phyloP scores from a whole-genome alignment of 2,113 vertebrate species.

The Cygnus buccinator region DNA sequence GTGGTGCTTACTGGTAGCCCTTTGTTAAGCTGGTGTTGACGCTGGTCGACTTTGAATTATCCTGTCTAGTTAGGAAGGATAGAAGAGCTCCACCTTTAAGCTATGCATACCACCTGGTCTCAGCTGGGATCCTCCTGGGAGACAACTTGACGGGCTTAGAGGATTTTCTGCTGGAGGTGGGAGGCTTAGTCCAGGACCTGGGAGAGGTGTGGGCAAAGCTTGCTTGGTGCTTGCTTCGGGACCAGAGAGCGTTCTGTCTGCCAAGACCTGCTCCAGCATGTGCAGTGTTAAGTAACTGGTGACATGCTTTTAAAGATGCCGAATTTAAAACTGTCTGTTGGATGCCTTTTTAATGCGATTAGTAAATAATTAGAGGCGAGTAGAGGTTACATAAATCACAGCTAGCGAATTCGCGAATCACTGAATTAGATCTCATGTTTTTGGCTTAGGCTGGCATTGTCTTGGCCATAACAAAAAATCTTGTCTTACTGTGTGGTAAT shows the following conservation, averaged over 20 bases:
- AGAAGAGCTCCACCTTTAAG: not conserved
- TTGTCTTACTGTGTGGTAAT: not conserved
- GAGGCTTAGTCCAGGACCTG: not conserved
- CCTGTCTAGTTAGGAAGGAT: not conserved
- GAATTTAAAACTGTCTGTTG: not conserved
- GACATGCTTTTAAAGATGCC: not conserved
- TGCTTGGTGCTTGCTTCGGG: not conserved
- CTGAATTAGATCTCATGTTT: not conserved
- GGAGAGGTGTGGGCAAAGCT: not conserved
- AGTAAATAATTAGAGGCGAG: not conserved
- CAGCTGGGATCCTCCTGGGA: not conserved
- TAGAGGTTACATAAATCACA: not conserved
- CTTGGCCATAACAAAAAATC: not conserved
- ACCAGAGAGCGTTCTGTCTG: not conserved
- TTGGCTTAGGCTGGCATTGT: not conserved
- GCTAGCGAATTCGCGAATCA: not conserved
- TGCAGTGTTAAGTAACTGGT: not conserved
- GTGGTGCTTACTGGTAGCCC: not conserved
- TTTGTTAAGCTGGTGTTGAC: not conserved
- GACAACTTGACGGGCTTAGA: not conserved
- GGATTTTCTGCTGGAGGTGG: not conserved
- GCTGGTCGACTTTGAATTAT: not conserved
- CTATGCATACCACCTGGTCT: not conserved
- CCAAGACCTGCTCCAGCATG: fast-evolving
- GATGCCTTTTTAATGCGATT: not conserved